Evolutionary conservation across 1,140 invertebrate species (phyloP), one percentile per base, ranked within the genome.

Genomic region (Maconellicoccus hirsutus): DNA sequence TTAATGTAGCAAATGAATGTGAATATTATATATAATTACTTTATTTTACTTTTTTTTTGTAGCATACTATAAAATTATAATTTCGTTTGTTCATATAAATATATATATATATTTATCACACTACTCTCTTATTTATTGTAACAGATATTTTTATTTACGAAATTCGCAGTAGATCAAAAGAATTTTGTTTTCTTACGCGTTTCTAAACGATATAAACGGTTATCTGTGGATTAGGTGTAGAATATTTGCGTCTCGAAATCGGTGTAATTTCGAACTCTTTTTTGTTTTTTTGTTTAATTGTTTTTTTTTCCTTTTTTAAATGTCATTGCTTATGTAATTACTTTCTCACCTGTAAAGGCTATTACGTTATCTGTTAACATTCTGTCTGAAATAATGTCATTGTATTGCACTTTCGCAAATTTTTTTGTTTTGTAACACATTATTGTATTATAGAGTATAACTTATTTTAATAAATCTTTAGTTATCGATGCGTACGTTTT

Each of bases 391-490:
- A 52, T 52, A 52, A 52, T 52, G 42, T 52, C 42, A 52, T 52
- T 52, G 42, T 52, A 52, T 52, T 66, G 61, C 61, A 66, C 61
- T 66, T 26, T 66, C 61, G 61, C 25, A 66, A 66, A 66, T 66
- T 26, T 66, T 59, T 66, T 66, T 23, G 21, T 66, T 66, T 66
- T 66, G 21, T 66, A 66, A 66, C 61, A 66, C 61, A 66, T 66
- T 66, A 66, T 66, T 66, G 61, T 66, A 66, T 22, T 4, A 66
- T 66, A 66, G 61, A 66, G 21, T 25, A 25, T 25, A 66, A 23
- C 25, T 66, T 66, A 66, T 66, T 66, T 66, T 66, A 66, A 66
- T 66, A 66, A 66, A 66, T 66, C 25, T 66, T 66, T 66, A 66
- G 61, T 66, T 66, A 66, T 66, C 16, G 21, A 66, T 66, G 61